A percentile compares a stretch with the other conserved stretches of the same genome.
These are phyloP conservation scores for Dipodomys merriami DNA, from an alignment of 2,113 vertebrate genomes.

Conservation along the genomic window DNA sequence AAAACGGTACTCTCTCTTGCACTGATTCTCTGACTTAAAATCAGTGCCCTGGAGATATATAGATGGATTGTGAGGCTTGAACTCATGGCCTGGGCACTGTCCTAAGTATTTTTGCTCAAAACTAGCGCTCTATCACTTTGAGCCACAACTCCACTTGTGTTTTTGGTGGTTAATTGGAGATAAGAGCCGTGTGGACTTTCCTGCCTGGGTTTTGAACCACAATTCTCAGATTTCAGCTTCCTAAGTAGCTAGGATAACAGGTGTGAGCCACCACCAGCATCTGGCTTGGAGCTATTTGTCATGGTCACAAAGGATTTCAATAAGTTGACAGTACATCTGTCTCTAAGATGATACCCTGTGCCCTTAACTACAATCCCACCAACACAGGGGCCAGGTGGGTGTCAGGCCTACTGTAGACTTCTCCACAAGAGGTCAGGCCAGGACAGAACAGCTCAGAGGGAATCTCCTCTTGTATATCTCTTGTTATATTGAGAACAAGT, in stretches of 20 bases:
- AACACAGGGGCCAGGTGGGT: neutral
- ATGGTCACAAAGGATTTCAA: neutral
- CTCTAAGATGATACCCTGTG: neutral
- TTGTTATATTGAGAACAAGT: neutral
- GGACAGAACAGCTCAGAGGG: neutral
- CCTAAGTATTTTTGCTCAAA: no score
- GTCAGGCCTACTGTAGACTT: neutral
- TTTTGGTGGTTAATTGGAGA: no score
- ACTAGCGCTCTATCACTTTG: no score
- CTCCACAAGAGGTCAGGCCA: neutral
- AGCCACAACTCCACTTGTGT: no score
- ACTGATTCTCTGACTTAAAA: neutral
- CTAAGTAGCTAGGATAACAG: no score
- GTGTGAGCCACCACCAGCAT: no score
- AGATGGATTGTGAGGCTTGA: no score
- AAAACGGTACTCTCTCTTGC: neutral
- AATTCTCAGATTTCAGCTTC: no score
- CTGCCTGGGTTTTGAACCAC: no score
- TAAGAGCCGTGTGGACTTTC: no score
- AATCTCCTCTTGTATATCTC: neutral
- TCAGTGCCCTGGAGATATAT: neutral
- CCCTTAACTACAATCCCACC: neutral
- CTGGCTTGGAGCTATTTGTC: neutral
- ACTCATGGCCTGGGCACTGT: no score
- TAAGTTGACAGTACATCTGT: neutral